Evolutionary conservation across 37 sponge, comb jelly and placozoan species (phyloP).

Genomic region (Cliona cf. orientalis): DNA sequence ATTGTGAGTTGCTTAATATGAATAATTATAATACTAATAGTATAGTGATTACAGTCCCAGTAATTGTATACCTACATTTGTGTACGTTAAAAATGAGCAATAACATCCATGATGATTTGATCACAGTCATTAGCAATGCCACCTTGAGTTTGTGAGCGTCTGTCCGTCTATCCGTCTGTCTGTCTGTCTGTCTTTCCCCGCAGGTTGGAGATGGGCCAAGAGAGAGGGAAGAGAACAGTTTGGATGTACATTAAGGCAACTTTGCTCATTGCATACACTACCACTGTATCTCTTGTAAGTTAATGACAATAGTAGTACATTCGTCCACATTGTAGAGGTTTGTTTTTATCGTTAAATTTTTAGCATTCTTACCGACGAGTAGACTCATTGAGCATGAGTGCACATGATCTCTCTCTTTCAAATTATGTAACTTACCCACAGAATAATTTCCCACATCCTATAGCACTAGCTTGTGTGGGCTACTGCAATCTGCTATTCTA

Average conservation of each 20-base stretch:
- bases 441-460: too few species aligned
- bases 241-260: constrained; percentile 25
- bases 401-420: too few species aligned
- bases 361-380: too few species aligned
- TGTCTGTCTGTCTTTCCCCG: background rate
- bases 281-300: constrained; percentile 19
- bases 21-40: background rate
- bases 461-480: too few species aligned
- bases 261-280: constrained; percentile 19
- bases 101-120: background rate
- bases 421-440: too few species aligned
- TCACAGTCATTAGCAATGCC: background rate
- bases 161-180: background rate
- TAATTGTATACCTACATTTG: too few species aligned
- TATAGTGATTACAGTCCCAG: too few species aligned
- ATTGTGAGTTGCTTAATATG: constrained; percentile 5
- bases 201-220: constrained; percentile 52
- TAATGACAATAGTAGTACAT: background rate
- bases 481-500: too few species aligned
- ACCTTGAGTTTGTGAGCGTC: background rate
- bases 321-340: too few species aligned
- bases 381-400: too few species aligned
- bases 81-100: too few species aligned
- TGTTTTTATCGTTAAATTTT: too few species aligned
- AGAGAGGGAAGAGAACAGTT: background rate